These are phyloP conservation scores for Callopanchax toddi DNA, from an alignment of 2,113 vertebrate genomes.

Conservation along the genomic window DNA sequence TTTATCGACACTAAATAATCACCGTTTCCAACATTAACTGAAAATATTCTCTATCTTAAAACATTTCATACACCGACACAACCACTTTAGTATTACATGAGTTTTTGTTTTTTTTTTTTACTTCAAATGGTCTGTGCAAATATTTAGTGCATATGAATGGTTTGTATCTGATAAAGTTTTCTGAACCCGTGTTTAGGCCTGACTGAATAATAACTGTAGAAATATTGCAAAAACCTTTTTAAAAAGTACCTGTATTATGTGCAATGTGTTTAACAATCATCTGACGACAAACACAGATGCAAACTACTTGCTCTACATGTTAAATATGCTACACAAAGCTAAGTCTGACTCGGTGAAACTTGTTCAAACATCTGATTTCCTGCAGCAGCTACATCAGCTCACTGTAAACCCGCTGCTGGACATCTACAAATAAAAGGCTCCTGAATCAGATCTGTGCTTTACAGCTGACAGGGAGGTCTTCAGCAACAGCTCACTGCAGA, in stretches of 20 bases:
- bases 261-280: conserved; percentile 7
- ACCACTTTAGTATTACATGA: not conserved
- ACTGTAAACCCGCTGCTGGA: conserved; percentile 5
- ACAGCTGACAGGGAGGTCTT: not conserved
- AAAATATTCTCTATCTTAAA: conserved; percentile 18
- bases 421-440: not conserved
- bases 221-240: conserved; percentile 49
- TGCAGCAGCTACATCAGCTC: too few relatives aligned
- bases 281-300: too few relatives aligned
- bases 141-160: conserved; percentile 7
- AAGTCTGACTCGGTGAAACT: conserved; percentile 2
- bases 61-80: conserved; percentile 7
- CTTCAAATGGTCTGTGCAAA: conserved; percentile 23
- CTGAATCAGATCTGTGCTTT: conserved; percentile 15
- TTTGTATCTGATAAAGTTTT: conserved; percentile 14
- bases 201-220: conserved; percentile 29
- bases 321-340: conserved; percentile 60
- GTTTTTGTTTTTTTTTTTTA: conserved; percentile 2
- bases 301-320: conserved; percentile 38
- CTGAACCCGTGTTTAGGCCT: not conserved
- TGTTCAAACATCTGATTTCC: too few relatives aligned
- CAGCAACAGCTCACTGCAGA: conserved; percentile 3
- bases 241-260: conserved; percentile 41
- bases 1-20: conserved; percentile 24
- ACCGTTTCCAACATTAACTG: conserved; percentile 4